Evolutionary conservation across 2,797 vertebrate genomes (phyloP), one percentile per base, ranked within the genome.

Genomic region (Oreonectes daqikongensis): DNA sequence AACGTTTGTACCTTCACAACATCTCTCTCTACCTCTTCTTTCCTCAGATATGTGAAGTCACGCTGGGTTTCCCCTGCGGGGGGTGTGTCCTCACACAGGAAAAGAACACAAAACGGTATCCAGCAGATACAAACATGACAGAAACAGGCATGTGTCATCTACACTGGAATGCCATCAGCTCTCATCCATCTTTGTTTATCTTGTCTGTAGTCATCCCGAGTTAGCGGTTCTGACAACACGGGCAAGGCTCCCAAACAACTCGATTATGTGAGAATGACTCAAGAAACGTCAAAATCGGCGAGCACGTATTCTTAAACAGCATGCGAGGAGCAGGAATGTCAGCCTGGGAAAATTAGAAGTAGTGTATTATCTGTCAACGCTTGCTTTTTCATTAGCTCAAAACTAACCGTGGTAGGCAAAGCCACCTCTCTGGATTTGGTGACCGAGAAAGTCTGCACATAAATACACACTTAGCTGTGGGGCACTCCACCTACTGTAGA

Each of bases 1-100:
- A 60, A 42, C 2, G 2, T 53, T 69, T 69, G 28, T 40, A 69
- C 44, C 57, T 63, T 38, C 35, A 32, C 44, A 52, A 17, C 30
- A 71, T 52, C 63, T 38, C 22, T 61, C 42, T 63, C 44, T 48
- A n/a, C n/a, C n/a, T n/a, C n/a, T 48, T 52, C 17, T 76, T 64
- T 65, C 60, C 77, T 66, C 67, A 73, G 57, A 68, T 73, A 69
- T 69, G 50, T 69, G 67, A 42, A 44, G 67, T 72, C 75, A 52
- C 40, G 75, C 75, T 76, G 72, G 60, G 80, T 42, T 69, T 67
- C 35, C 75, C 72, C 71, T 59, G 75, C 67, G 77, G 78, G 71
- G 68, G 55, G 20, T 52, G 40, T 2, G 7, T 26, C 66, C 66
- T 70, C 59, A 68, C 60, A 80, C 14, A 61, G 42, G 63, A 78